phyloP scores from a whole-genome alignment of 1,140 invertebrate species.

The Babylonia areolata region DNA sequence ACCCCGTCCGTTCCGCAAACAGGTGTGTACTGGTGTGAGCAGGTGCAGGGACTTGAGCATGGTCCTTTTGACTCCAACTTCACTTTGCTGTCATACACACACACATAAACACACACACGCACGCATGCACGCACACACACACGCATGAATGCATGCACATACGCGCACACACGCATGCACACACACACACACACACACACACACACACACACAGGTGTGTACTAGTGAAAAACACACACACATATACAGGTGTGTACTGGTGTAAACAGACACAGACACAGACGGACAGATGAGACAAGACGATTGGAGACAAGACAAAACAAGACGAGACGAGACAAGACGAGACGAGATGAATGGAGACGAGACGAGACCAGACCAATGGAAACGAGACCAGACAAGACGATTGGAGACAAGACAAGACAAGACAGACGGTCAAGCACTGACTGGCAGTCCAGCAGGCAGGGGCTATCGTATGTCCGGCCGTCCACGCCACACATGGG shows the following conservation, averaged over 20 bases:
- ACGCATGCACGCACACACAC: not conserved
- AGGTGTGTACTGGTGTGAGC: constrained; percentile 37
- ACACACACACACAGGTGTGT: not conserved
- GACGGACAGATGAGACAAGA: not conserved
- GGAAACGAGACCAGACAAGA: too few species aligned
- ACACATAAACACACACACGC: not conserved
- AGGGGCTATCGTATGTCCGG: constrained; percentile 85
- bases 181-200: constrained; percentile 7
- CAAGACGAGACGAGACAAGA: too few species aligned
- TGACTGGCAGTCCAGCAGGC: constrained; percentile 79
- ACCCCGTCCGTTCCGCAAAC: constrained; percentile 88
- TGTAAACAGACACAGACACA: not conserved
- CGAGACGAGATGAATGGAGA: too few species aligned
- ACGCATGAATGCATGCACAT: not conserved
- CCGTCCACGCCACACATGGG: constrained; percentile 87
- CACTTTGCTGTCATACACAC: constrained; percentile 26
- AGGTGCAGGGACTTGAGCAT: constrained; percentile 33
- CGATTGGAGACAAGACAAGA: too few species aligned
- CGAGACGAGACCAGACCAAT: too few species aligned
- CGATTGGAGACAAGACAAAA: too few species aligned
- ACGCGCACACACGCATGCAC: not conserved
- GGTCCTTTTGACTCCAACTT: constrained; percentile 19
- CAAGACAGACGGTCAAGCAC: not conserved
- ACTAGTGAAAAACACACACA: not conserved
- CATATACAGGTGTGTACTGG: not conserved